phyloP scores from a whole-genome alignment of 2,113 vertebrate species.

The Copsychus sechellarum region DNA sequence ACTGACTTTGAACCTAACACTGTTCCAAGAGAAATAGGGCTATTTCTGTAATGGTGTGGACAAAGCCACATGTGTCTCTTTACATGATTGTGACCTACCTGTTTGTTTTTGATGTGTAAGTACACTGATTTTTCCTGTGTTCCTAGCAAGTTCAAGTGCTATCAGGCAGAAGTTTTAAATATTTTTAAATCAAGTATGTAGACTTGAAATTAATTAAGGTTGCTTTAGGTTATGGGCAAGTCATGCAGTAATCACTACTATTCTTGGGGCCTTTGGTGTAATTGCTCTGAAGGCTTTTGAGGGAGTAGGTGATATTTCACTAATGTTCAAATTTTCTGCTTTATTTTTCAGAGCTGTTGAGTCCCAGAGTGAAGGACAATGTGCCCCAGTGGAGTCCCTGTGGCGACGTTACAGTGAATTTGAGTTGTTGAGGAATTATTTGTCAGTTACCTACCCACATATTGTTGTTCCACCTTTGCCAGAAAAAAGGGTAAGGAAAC shows the following conservation, averaged over 20 bases:
- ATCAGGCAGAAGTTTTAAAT: not conserved
- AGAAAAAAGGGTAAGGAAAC: constrained; percentile 90
- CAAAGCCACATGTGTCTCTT: not conserved
- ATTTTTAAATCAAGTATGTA: not conserved
- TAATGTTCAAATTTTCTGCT: not conserved
- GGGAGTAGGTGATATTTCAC: not conserved
- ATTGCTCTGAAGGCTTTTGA: not conserved
- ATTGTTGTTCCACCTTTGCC: constrained; percentile 91
- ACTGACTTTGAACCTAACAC: not conserved
- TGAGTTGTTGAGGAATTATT: constrained; percentile 89
- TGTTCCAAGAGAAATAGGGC: not conserved
- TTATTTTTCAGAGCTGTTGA: constrained; percentile 81
- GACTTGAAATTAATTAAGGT: not conserved
- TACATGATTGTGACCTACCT: not conserved
- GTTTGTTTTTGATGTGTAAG: not conserved
- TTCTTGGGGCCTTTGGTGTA: not conserved
- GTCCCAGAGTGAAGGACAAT: constrained; percentile 79
- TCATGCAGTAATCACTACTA: not conserved
- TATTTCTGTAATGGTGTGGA: not conserved
- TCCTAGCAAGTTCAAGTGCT: not conserved
- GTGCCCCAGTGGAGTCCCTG: constrained; percentile 84
- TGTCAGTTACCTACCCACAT: constrained; percentile 86
- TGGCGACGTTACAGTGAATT: constrained; percentile 98
- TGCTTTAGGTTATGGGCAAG: not conserved
- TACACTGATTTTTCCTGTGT: not conserved